Evolutionary conservation across 2,797 vertebrate species (phyloP).

Genomic region (Lagodon rhomboides): DNA sequence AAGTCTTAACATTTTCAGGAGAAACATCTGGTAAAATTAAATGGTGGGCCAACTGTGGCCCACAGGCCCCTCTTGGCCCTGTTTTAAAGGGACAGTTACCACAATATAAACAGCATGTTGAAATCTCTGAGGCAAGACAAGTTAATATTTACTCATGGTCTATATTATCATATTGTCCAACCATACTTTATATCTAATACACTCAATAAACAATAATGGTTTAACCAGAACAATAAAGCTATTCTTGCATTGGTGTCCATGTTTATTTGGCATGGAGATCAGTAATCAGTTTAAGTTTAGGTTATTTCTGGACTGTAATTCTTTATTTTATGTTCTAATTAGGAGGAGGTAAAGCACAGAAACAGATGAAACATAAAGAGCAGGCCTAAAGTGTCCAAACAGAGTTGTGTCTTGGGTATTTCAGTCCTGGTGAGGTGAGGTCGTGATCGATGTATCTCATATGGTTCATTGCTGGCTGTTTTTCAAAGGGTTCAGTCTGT

Average conservation of each 20-base stretch:
- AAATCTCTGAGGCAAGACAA: not conserved
- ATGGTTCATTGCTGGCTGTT: conserved; percentile 30
- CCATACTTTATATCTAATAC: not conserved
- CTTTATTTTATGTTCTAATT: not conserved
- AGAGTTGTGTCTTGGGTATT: not conserved
- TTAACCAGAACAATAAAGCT: not conserved
- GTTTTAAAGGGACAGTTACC: not conserved
- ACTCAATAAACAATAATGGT: not conserved
- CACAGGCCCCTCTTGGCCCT: too few species aligned
- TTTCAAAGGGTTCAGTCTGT: conserved; percentile 93
- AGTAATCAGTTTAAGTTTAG: not conserved
- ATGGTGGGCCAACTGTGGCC: too few species aligned
- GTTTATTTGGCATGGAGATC: not conserved
- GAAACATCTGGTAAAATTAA: too few species aligned
- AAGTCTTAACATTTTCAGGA: too few species aligned
- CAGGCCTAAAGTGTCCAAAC: not conserved
- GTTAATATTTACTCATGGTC: not conserved
- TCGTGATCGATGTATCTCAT: conserved; percentile 15
- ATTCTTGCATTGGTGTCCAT: not conserved
- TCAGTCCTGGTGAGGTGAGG: not conserved
- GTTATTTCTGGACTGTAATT: not conserved
- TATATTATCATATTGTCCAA: not conserved
- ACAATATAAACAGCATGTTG: not conserved
- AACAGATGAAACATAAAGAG: not conserved
- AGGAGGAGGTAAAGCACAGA: not conserved